Evolutionary conservation across 2,797 vertebrate genomes (phyloP), one percentile per base, ranked within the genome.

Genomic region (Dryobates pubescens): DNA sequence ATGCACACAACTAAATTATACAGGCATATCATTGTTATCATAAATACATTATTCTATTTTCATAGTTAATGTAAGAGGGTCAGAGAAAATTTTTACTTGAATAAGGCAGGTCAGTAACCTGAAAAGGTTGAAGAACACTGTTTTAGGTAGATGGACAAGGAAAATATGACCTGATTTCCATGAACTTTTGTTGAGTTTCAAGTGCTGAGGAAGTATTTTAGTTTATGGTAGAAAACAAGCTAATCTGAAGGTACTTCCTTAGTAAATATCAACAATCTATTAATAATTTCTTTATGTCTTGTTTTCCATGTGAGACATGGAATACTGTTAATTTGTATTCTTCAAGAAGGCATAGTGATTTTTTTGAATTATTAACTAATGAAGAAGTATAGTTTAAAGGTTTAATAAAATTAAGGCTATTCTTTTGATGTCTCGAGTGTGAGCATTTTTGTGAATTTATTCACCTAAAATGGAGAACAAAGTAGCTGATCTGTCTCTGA

Each of bases 41-140:
- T 96, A 96, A 96, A 96, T 95, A 82, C 93, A 96, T 96, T 95
- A 96, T 43, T 86, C 30, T 90, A 94, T 95, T 95, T 95, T 95
- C 92, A 95, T 95, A 95, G 94, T 96, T 94, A 95, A 96, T 96
- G 89, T 95, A 96, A 90, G 92, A 94, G 90, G 94, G 95, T 95
- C 94, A 95, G 82, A 89, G 94, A 92, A 95, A 95, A 93, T 92
- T 95, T 95, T 95, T 85, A 92, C 78, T 92, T 90, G 84, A 91
- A 94, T 93, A 95, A 95, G 82, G 89, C 0, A 13, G 95, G 94
- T 95, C 95, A 96, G 75, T 87, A 95, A 95, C 95, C 92, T 89
- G 93, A 82, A 95, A 94, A 93, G 83, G 72, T 22, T 95, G 92
- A 95, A 90, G 88, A 96, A 94, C 65, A 43, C 38, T 82, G 65